A percentile compares a stretch with the other conserved stretches of the same genome.
phyloP scores from a whole-genome alignment of 2,113 vertebrate species.

The Oxyruncus cristatus region DNA sequence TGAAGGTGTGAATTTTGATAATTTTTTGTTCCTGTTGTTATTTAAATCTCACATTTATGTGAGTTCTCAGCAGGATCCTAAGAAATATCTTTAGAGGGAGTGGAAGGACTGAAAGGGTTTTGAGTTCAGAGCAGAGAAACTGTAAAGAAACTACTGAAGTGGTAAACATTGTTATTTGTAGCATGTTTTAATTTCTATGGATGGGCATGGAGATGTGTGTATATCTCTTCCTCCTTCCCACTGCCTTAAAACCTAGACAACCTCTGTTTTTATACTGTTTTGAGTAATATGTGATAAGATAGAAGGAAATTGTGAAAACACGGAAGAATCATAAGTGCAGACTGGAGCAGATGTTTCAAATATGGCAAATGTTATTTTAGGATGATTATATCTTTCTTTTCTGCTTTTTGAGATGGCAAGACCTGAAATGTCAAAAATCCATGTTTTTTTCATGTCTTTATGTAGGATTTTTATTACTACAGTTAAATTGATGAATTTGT shows the following conservation, averaged over 20 bases:
- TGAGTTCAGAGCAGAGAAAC: not conserved
- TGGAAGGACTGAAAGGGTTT: not conserved
- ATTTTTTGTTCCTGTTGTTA: not conserved
- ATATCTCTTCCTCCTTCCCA: not conserved
- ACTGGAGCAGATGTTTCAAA: constrained; percentile 33
- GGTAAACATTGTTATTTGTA: not conserved
- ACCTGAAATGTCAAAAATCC: not conserved
- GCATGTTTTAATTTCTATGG: not conserved
- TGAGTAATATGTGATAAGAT: not conserved
- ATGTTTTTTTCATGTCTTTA: not conserved
- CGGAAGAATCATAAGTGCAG: not conserved
- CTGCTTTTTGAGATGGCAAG: not conserved
- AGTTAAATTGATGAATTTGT: not conserved
- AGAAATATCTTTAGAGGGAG: not conserved
- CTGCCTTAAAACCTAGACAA: not conserved
- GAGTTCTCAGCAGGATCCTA: not conserved
- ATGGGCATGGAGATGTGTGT: fast-evolving
- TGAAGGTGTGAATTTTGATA: not conserved
- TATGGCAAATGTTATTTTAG: not conserved
- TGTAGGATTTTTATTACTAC: not conserved
- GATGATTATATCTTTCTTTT: not conserved
- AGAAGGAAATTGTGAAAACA: not conserved
- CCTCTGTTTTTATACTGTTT: not conserved
- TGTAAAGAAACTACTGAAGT: not conserved
- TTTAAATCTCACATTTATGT: not conserved